Conservation (phyloP, 2,888 invertebrate species). For the Linnaemya tessellans region DNA sequence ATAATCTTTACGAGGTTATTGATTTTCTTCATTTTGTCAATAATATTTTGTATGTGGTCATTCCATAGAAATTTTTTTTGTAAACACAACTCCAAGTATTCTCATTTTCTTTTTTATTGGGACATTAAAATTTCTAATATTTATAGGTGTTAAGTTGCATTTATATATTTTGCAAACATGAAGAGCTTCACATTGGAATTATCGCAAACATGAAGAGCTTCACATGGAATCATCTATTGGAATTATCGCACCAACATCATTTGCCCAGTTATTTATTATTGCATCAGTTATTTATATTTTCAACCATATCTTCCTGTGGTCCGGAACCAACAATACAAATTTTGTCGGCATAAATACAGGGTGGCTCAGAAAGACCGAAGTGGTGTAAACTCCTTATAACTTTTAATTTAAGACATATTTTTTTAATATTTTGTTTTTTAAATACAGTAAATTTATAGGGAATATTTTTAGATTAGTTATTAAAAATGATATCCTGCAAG, state of each 20-base stretch:
- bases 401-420: too few relatives aligned
- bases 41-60: constrained; percentile 10
- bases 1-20: constrained; percentile 34
- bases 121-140: not conserved
- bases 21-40: constrained; percentile 4
- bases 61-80: constrained; percentile 59
- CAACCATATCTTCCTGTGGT: not conserved
- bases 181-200: constrained; percentile 24
- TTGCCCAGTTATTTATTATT: too few relatives aligned
- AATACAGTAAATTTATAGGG: too few relatives aligned
- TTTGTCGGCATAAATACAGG: too few relatives aligned
- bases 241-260: constrained; percentile 1
- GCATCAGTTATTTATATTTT: constrained; percentile 20
- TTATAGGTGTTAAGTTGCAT: not conserved
- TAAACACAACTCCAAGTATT: constrained; percentile 39
- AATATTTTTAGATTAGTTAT: too few relatives aligned
- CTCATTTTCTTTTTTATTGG: constrained; percentile 15
- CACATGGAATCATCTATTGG: too few relatives aligned
- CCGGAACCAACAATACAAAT: constrained; percentile 49
- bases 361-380: too few relatives aligned
- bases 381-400: too few relatives aligned
- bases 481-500: too few relatives aligned
- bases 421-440: too few relatives aligned
- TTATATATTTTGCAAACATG: constrained; percentile 36
- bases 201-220: too few relatives aligned